Evolutionary conservation across 92 coral and sea anemone genomes (phyloP).

Genomic region (Heliopora coerulea): DNA sequence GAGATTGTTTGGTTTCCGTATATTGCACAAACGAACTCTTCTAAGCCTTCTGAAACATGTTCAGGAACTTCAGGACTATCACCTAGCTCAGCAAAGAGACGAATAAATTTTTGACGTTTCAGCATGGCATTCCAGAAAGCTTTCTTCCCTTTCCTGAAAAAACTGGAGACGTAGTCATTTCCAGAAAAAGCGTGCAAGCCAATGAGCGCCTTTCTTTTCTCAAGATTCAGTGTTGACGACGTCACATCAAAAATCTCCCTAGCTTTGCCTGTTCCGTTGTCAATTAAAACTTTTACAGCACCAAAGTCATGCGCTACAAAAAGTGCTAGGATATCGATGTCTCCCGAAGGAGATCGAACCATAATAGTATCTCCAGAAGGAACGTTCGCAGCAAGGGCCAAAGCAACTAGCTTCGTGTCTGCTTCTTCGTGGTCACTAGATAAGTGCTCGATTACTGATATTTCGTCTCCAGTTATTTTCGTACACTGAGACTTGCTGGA

Average conservation of each 20-base stretch:
- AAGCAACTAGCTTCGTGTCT: constrained; percentile 6
- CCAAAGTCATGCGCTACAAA: constrained; percentile 21
- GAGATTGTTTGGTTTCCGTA: neutral
- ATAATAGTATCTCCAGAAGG: constrained; percentile 7
- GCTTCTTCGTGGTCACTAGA: constrained; percentile 12
- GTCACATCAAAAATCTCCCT: constrained; percentile 10
- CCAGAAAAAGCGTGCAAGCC: constrained; percentile 27
- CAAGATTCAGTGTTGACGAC: constrained; percentile 1
- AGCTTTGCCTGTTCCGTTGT: constrained; percentile 20
- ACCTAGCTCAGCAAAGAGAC: constrained; percentile 14
- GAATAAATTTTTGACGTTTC: neutral
- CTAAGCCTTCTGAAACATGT: neutral
- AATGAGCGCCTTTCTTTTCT: constrained; percentile 7
- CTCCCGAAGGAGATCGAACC: constrained; percentile 42
- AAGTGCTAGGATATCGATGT: constrained; percentile 32
- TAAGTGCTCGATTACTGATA: neutral
- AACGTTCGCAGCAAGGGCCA: constrained; percentile 6
- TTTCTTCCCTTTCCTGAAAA: constrained; percentile 22
- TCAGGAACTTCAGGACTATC: constrained; percentile 5
- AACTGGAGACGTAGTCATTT: constrained; percentile 20
- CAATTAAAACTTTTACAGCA: neutral
- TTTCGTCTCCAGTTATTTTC: neutral
- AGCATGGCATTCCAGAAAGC: constrained; percentile 34
- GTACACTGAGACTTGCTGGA: constrained; percentile 1
- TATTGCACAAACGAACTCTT: constrained; percentile 8